Evolutionary conservation across 2,797 vertebrate genomes (phyloP).

Genomic region (Triplophysa yarkandensis): DNA sequence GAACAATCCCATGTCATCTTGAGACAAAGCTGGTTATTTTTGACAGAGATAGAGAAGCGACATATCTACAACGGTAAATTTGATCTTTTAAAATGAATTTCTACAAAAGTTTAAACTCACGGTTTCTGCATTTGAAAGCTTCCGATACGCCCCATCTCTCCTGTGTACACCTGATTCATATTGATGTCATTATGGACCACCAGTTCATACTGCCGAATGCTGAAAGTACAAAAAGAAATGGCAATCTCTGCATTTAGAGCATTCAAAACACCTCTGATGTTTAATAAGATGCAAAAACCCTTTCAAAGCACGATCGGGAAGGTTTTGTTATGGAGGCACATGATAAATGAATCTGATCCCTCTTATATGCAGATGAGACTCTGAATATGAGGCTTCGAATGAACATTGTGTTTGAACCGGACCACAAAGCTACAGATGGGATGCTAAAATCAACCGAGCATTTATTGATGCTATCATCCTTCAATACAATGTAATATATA

Average conservation of each 20-base stretch:
- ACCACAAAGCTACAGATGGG: constrained; percentile 11
- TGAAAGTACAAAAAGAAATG: constrained; percentile 55
- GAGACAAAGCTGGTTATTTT: no score
- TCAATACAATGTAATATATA: not conserved
- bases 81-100: constrained; percentile 2
- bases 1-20: no score
- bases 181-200: constrained; percentile 75
- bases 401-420: constrained; percentile 13
- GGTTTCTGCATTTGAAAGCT: constrained; percentile 85
- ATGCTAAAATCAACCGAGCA: not conserved
- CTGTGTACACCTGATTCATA: constrained; percentile 75
- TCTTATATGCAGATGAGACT: constrained; percentile 43
- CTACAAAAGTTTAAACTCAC: constrained; percentile 70
- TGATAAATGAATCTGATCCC: constrained; percentile 30
- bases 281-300: constrained; percentile 37
- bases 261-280: constrained; percentile 39
- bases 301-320: constrained; percentile 29
- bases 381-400: constrained; percentile 11
- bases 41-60: no score
- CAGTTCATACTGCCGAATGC: constrained; percentile 85
- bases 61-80: not conserved
- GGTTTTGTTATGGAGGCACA: constrained; percentile 28
- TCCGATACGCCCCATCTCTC: constrained; percentile 83
- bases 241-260: constrained; percentile 24
- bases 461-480: not conserved